A percentile compares a stretch with the other conserved stretches of the same genome.
Evolutionary conservation across 2,113 vertebrate species (phyloP).

Genomic region (Arenaria interpres): DNA sequence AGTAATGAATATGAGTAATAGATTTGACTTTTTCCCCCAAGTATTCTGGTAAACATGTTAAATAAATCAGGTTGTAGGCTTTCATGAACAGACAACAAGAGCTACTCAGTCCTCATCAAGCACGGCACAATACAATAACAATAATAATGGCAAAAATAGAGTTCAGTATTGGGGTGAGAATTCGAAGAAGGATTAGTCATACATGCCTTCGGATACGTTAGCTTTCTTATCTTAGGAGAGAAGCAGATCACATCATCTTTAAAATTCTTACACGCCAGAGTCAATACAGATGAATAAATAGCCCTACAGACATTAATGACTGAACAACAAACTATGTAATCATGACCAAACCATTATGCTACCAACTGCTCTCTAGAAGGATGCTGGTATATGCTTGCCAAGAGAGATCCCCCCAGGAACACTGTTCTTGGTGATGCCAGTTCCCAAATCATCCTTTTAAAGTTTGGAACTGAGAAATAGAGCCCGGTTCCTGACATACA

Average conservation of each 20-base stretch:
- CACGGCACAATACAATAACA: not conserved
- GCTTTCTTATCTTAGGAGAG: not conserved
- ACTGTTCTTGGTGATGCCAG: not conserved
- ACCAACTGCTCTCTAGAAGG: not conserved
- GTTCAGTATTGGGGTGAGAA: not conserved
- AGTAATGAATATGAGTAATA: conserved; percentile 55
- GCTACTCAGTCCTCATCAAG: not conserved
- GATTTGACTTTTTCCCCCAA: not conserved
- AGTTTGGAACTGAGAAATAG: not conserved
- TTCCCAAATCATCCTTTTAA: not conserved
- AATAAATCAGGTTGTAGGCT: conserved; percentile 29
- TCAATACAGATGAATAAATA: not conserved
- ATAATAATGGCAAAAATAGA: not conserved
- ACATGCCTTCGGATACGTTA: not conserved
- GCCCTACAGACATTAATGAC: not conserved
- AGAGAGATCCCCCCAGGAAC: not conserved
- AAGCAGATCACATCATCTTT: not conserved
- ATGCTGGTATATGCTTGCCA: not conserved
- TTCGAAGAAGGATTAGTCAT: not conserved
- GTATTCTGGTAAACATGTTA: conserved; percentile 20
- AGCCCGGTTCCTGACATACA: not conserved
- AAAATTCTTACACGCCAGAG: not conserved
- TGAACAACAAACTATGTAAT: not conserved
- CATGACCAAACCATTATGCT: not conserved
- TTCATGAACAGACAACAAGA: conserved; percentile 3